Percentiles rank a stretch among this genome's conserved stretches.
phyloP scores from a whole-genome alignment of 2,113 vertebrate genomes.

The Nothoprocta perdicaria region DNA sequence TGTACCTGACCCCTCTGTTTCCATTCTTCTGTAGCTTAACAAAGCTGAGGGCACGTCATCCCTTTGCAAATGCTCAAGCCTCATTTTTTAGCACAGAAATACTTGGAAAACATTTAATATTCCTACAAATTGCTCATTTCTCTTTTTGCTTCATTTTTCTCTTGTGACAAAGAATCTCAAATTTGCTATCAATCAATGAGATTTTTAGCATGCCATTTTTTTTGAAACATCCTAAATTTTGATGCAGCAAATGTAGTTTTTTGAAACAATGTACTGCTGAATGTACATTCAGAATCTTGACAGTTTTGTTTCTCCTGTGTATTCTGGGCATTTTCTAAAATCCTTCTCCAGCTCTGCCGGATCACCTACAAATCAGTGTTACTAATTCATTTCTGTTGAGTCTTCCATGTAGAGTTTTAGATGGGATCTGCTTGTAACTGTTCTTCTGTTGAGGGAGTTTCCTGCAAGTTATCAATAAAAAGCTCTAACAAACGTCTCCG shows the following conservation, averaged over 20 bases:
- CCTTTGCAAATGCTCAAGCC: neutral
- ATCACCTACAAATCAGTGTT: neutral
- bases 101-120: neutral
- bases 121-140: neutral
- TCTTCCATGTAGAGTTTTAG: neutral
- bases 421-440: neutral
- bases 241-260: neutral
- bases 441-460: neutral
- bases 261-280: neutral
- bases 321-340: neutral
- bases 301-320: neutral
- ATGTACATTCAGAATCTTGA: rapidly evolving
- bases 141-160: neutral
- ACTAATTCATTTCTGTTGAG: neutral
- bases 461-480: neutral
- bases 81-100: neutral
- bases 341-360: neutral
- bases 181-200: neutral
- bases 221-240: neutral
- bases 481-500: neutral
- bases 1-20: slow-evolving; percentile 28
- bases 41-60: neutral
- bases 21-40: slow-evolving; percentile 8
- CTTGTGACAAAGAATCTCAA: neutral
- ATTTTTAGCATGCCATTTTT: neutral